These are phyloP conservation scores for Phaonia tiefii DNA, from an alignment of 2,888 invertebrate genomes.

Conservation along the genomic window DNA sequence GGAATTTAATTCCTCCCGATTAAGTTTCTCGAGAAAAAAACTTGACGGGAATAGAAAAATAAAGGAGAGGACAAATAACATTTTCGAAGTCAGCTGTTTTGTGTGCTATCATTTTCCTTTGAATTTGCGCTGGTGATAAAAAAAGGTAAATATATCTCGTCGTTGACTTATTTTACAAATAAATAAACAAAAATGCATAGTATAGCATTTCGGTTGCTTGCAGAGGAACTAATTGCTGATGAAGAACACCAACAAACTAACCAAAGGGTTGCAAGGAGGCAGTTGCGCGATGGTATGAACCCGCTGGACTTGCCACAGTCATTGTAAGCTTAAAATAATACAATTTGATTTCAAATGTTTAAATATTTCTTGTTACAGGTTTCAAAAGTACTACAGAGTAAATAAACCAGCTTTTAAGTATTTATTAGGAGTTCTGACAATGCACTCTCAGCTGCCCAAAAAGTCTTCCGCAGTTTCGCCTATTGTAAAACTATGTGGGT, in stretches of 20 bases:
- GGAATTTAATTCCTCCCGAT: no score
- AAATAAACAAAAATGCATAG: no score
- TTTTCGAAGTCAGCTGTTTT: no score
- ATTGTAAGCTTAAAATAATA: slow-evolving; percentile 2
- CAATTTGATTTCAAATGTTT: background rate
- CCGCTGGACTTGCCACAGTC: slow-evolving; percentile 40
- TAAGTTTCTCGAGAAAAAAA: no score
- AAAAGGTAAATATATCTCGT: no score
- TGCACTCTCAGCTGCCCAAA: background rate
- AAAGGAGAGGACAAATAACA: no score
- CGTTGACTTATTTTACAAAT: no score
- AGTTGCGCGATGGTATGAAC: slow-evolving; percentile 35
- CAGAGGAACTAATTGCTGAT: no score
- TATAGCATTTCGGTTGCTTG: no score
- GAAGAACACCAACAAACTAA: background rate
- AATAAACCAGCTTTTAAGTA: slow-evolving; percentile 14
- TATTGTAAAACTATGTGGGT: slow-evolving; percentile 10
- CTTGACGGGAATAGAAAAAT: no score
- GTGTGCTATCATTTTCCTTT: no score
- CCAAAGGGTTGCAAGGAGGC: slow-evolving; percentile 26
- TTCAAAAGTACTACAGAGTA: slow-evolving; percentile 36
- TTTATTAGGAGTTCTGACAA: slow-evolving; percentile 21
- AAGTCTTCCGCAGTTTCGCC: background rate
- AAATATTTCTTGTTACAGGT: slow-evolving; percentile 10
- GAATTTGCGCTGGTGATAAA: no score